Percentiles rank a stretch among this genome's conserved stretches.
Evolutionary conservation across 1,140 invertebrate species (phyloP).

Genomic region (Drosophila pachea): DNA sequence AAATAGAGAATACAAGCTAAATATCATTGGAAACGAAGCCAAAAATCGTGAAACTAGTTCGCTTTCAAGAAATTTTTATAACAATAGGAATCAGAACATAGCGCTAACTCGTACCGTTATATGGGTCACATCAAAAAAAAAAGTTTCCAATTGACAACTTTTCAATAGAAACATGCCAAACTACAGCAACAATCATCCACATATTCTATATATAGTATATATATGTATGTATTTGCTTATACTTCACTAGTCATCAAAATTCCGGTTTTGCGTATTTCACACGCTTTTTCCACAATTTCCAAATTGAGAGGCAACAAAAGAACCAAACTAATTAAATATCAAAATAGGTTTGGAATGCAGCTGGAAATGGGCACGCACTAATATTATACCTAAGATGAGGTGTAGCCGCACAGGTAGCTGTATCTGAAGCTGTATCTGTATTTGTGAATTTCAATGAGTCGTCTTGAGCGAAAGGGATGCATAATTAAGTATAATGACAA

Average conservation of each 20-base stretch:
- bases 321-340: slow-evolving; percentile 46
- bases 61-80: slow-evolving; percentile 3
- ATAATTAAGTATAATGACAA: slow-evolving; percentile 71
- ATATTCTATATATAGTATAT: background rate
- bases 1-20: background rate
- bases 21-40: background rate
- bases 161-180: slow-evolving; percentile 39
- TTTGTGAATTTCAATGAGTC: slow-evolving; percentile 41
- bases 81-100: slow-evolving; percentile 26
- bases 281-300: slow-evolving; percentile 10
- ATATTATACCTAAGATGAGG: background rate
- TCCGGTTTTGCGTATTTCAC: slow-evolving; percentile 18
- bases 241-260: background rate
- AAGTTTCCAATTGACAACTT: slow-evolving; percentile 49
- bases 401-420: background rate
- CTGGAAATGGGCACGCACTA: slow-evolving; percentile 52
- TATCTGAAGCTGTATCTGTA: background rate
- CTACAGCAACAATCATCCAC: no score
- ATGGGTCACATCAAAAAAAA: slow-evolving; percentile 49
- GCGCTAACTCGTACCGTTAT: slow-evolving; percentile 19
- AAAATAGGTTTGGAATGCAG: slow-evolving; percentile 45
- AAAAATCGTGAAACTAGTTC: slow-evolving; percentile 1
- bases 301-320: slow-evolving; percentile 16
- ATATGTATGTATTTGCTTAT: background rate
- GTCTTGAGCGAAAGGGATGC: slow-evolving; percentile 55